A percentile compares a stretch with the other conserved stretches of the same genome.
Evolutionary conservation across 2,797 vertebrate genomes (phyloP).

Genomic region (Acanthurus leucopareius): DNA sequence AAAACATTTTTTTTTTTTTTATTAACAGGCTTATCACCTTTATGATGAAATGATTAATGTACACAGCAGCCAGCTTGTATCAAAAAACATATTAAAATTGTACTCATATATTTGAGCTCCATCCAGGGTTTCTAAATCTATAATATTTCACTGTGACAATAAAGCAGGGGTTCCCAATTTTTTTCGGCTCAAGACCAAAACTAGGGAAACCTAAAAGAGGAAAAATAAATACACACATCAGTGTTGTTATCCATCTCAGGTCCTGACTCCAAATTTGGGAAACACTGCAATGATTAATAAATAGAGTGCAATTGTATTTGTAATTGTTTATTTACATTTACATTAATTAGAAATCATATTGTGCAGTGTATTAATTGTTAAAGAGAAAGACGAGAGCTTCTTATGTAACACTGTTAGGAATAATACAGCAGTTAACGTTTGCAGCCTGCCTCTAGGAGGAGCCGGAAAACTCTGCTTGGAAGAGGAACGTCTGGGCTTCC

Average conservation of each 20-base stretch:
- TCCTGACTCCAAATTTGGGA: too few relatives aligned
- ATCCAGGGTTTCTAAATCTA: conserved; percentile 1
- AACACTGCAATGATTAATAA: too few relatives aligned
- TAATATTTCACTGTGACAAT: neutral
- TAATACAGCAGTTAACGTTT: neutral
- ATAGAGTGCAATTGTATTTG: too few relatives aligned
- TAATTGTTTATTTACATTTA: too few relatives aligned
- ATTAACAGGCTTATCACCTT: neutral
- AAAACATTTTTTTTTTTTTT: neutral
- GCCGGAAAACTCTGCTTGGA: neutral
- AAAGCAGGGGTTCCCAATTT: too few relatives aligned
- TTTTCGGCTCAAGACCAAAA: too few relatives aligned
- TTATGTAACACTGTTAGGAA: neutral
- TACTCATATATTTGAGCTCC: neutral
- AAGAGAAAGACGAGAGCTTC: neutral
- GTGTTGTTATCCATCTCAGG: too few relatives aligned
- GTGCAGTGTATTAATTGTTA: neutral
- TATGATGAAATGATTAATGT: neutral
- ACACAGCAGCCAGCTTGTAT: neutral
- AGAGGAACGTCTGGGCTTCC: neutral
- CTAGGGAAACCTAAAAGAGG: too few relatives aligned
- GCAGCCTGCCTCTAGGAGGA: neutral
- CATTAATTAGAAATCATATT: too few relatives aligned
- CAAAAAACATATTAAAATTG: neutral
- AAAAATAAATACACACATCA: too few relatives aligned